Evolutionary conservation across 2,113 vertebrate genomes (phyloP), one percentile per base, ranked within the genome.

Genomic region (Ailuropoda melanoleuca): DNA sequence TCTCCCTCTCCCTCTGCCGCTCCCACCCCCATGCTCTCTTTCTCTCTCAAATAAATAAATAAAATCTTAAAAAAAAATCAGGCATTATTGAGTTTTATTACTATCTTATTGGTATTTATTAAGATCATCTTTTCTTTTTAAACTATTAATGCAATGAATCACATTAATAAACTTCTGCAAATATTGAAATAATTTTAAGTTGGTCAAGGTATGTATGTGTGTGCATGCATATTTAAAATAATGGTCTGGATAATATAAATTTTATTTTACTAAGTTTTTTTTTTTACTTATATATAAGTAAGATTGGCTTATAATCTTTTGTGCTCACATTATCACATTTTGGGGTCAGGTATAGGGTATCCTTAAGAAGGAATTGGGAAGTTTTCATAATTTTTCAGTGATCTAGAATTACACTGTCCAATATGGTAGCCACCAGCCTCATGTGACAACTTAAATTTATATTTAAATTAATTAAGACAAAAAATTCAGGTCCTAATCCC

Each of bases 401-500:
- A 58, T 66, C 62, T 86, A 58, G 31, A 95, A 18, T 12, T 48
- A 46, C 56, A 34, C 31, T 53, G 19, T 85, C 34, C 11, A 84
- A 17, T 60, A 68, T 34, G 46, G 70, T 84, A 90, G 48, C 31
- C 11, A 31, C 6, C 62, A 74, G 21, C 31, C 31, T 34, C 24
- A 75, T 31, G 17, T 58, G 31, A 66, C 48, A 55, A 88, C 37
- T 88, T 84, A 88, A 24, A 23, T 96, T 93, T 93, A 26, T 34
- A 50, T 46, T 81, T 82, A 74, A 94, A 94, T 90, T 75, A 68
- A 88, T 90, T 90, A 55, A 96, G 74, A 75, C 50, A 39, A 60
- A 78, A 66, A 46, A 37, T 77, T 68, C 24, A 75, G 19, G 12
- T n/a, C 8, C 26, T 84, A 72, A 19, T 56, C 24, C n/a, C n/a